Base-by-base conservation (phyloP, 2,888 invertebrate species). In the Deilephila elpenor region DNA sequence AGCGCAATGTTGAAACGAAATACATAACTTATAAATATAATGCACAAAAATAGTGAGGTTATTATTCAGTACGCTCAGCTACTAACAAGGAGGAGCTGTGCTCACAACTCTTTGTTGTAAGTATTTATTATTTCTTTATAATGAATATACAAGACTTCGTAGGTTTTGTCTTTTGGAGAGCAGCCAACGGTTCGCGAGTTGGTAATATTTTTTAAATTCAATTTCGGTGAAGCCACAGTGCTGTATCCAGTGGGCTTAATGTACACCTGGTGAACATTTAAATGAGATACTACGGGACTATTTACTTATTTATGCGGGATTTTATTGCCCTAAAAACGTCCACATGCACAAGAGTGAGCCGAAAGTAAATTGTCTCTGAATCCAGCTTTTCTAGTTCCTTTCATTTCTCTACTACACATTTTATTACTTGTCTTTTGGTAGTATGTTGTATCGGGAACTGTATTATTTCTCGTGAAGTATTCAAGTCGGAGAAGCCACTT, bases 191-290 rank as follows among this genome's bases (percentile, higher is more conserved):
- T 91, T 88, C 89, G 88, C 88, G 89, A 89, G 88, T 89, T 83
- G 90, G 93, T 93, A 92, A 94, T 94, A 94, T 94, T 94, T 94
- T 94, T 94, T 92, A 93, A 94, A 94, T 94, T 94, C 93, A 94
- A 94, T 94, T 94, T 93, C 91, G 89, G 90, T 90, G 89, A 90
- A 92, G 92, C 93, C 92, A 90, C 93, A 92, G 88, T 84, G 86
- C 89, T 89, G 89, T 91, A 92, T 91, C 90, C 90, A 89, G 89
- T 88, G 85, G 88, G 90, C 91, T 93, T 93, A 93, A 93, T 93
- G 93, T 90, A 91, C 94, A 94, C 93, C 93, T 93, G 94, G 90
- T 89, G 92, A 90, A 90, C 91, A 88, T 89, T 91, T 89, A 91
- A 93, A 92, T 94, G 90, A 93, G 90, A 91, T 91, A 92, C 90